A percentile compares a stretch with the other conserved stretches of the same genome.
Evolutionary conservation across 1,140 invertebrate species (phyloP).

Genomic region (Penaeus indicus): DNA sequence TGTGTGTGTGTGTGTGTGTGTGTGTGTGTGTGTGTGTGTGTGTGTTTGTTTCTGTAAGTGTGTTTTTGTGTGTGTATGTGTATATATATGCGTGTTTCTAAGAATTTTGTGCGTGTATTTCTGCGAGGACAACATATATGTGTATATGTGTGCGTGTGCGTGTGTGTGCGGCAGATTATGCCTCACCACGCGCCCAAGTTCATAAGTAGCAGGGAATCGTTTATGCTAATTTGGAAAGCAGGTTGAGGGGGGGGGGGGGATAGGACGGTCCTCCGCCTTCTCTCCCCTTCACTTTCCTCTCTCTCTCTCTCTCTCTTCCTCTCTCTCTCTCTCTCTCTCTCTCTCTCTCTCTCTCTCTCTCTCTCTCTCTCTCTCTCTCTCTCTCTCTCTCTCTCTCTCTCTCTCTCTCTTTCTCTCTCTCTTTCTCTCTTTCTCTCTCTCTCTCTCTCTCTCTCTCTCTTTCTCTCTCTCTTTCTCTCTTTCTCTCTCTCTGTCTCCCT

Average conservation of each 20-base stretch:
- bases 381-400: too few relatives aligned
- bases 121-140: neutral
- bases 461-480: slow-evolving; percentile 20
- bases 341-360: too few relatives aligned
- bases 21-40: slow-evolving; percentile 41
- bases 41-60: slow-evolving; percentile 13
- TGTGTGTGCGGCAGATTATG: neutral
- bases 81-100: neutral
- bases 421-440: slow-evolving; percentile 27
- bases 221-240: too few relatives aligned
- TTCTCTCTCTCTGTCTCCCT: neutral
- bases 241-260: neutral
- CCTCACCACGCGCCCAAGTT: too few relatives aligned
- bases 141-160: slow-evolving; percentile 28
- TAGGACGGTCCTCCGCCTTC: neutral
- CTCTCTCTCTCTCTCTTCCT: neutral
- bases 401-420: neutral
- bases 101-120: neutral
- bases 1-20: slow-evolving; percentile 31
- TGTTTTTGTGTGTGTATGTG: neutral
- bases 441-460: slow-evolving; percentile 37
- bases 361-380: too few relatives aligned
- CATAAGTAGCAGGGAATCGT: too few relatives aligned
- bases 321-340: too few relatives aligned
- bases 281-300: neutral